Conservation (phyloP, 2,797 vertebrate species). For the Fringilla coelebs region DNA sequence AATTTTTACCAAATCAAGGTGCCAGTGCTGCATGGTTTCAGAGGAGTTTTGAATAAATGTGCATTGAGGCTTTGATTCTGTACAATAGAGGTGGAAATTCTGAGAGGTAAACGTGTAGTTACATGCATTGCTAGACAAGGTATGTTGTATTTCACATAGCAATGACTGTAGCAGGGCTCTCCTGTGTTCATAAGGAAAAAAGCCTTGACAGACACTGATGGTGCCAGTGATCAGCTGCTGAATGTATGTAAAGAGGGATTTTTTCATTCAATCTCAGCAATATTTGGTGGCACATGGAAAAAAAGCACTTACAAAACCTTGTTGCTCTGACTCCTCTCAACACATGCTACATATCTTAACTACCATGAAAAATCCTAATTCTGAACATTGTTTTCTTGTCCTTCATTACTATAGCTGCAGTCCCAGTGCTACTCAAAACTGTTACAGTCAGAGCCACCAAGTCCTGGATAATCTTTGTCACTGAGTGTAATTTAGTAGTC, state of each 20-base stretch:
- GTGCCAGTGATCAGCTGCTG: not conserved
- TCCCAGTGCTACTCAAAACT: not conserved
- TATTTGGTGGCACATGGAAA: not conserved
- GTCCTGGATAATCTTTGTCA: not conserved
- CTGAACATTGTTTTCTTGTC: not conserved
- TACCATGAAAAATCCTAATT: not conserved
- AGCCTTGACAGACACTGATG: not conserved
- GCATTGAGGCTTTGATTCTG: not conserved
- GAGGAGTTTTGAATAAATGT: not conserved
- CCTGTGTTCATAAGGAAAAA: not conserved
- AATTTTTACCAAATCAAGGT: not conserved
- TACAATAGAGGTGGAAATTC: not conserved
- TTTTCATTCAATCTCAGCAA: not conserved
- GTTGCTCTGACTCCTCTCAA: not conserved
- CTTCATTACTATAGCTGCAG: not conserved
- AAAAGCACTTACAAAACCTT: not conserved
- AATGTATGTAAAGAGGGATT: not conserved
- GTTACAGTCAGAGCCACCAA: not conserved
- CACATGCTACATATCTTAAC: not conserved
- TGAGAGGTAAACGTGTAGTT: not conserved
- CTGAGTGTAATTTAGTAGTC: not conserved
- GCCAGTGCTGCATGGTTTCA: not conserved
- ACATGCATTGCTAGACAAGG: not conserved
- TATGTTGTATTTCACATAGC: not conserved
- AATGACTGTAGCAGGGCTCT: not conserved